Conservation (phyloP, 2,888 invertebrate species). For the Ypsolopha sequella region DNA sequence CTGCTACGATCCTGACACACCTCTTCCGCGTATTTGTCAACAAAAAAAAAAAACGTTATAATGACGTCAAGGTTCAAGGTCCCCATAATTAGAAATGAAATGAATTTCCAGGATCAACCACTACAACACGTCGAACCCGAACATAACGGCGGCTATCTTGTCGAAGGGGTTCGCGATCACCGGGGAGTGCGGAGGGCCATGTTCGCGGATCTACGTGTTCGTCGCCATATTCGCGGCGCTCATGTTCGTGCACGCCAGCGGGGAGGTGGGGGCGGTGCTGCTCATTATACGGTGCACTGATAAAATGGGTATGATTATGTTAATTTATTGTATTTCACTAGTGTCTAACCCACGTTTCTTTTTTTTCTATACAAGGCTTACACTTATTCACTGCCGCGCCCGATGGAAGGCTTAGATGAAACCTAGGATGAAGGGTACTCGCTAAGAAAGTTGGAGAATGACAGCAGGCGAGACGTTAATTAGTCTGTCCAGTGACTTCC, state of each 20-base stretch:
- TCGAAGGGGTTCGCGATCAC: slow-evolving; percentile 72
- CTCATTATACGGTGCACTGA: slow-evolving; percentile 92
- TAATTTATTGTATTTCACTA: too few species aligned
- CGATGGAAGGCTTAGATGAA: too few species aligned
- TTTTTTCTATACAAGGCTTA: too few species aligned
- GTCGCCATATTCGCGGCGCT: slow-evolving; percentile 83
- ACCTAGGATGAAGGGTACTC: too few species aligned
- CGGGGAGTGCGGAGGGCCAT: slow-evolving; percentile 86
- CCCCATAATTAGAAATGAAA: too few species aligned
- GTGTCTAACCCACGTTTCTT: too few species aligned
- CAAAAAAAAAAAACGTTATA: too few species aligned
- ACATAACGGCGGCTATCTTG: background rate
- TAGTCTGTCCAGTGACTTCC: too few species aligned
- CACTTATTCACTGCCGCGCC: too few species aligned
- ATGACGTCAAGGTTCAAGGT: too few species aligned
- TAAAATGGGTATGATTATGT: slow-evolving; percentile 71
- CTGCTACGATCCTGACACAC: background rate
- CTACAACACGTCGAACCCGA: slow-evolving; percentile 19
- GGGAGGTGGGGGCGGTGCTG: slow-evolving; percentile 92
- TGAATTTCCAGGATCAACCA: slow-evolving; percentile 27
- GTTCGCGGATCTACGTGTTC: slow-evolving; percentile 84
- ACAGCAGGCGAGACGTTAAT: too few species aligned
- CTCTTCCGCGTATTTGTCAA: background rate
- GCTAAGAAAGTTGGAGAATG: too few species aligned
- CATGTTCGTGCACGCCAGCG: slow-evolving; percentile 93